Conservation (phyloP, 1,140 invertebrate species). For the Contarinia nasturtii region DNA sequence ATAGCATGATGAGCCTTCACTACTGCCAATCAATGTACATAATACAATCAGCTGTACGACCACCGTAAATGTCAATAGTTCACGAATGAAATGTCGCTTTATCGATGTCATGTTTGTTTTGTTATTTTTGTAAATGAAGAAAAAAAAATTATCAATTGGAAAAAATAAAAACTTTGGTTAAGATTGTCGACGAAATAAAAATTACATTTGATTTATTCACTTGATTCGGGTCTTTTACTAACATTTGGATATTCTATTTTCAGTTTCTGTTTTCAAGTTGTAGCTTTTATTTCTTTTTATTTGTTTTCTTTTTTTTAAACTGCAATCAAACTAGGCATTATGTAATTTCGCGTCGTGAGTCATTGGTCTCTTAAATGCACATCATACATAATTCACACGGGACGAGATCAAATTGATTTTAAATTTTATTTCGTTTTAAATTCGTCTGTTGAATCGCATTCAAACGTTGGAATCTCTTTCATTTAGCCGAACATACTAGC, state of each 20-base stretch:
- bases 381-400: no score
- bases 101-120: not conserved
- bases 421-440: no score
- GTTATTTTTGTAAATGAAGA: not conserved
- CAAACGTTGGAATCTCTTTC: no score
- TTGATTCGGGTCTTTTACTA: not conserved
- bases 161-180: not conserved
- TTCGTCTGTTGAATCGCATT: no score
- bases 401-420: no score
- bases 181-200: not conserved
- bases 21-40: not conserved
- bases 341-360: no score
- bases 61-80: not conserved
- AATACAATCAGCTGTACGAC: not conserved
- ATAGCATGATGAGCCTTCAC: slow-evolving; percentile 32
- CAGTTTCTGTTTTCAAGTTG: no score
- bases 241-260: not conserved
- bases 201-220: not conserved
- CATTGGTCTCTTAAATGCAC: no score
- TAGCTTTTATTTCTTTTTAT: not conserved
- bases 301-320: not conserved
- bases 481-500: no score
- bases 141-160: not conserved
- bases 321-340: no score
- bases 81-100: not conserved